phyloP scores from a whole-genome alignment of 1,140 invertebrate species.

The Psix sp. region DNA sequence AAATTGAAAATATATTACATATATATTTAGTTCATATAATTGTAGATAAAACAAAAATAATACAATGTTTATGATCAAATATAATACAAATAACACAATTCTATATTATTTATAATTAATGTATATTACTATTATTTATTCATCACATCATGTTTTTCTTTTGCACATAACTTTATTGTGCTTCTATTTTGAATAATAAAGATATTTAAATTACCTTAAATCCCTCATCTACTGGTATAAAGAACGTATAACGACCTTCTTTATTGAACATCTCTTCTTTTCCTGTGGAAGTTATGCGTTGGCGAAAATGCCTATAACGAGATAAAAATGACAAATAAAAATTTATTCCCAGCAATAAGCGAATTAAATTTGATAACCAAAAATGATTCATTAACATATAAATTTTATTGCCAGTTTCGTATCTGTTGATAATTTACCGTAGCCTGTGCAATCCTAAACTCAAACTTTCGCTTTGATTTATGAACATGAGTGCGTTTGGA shows the following conservation, averaged over 20 bases:
- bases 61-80: too few relatives aligned
- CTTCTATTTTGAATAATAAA: conserved; percentile 7
- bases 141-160: not conserved
- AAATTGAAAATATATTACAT: too few relatives aligned
- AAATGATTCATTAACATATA: not conserved
- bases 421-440: conserved; percentile 78
- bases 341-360: too few relatives aligned
- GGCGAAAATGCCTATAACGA: conserved; percentile 82
- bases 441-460: conserved; percentile 82
- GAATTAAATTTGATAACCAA: too few relatives aligned
- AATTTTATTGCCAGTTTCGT: too few relatives aligned
- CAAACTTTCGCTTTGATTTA: conserved; percentile 85
- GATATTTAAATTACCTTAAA: conserved; percentile 83
- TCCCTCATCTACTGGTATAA: conserved; percentile 92
- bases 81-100: too few relatives aligned
- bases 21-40: too few relatives aligned
- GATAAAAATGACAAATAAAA: not conserved
- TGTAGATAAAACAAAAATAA: too few relatives aligned
- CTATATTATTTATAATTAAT: too few relatives aligned
- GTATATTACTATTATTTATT: not conserved
- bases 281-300: conserved; percentile 82
- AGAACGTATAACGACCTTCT: conserved; percentile 89
- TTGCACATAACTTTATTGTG: conserved; percentile 2
- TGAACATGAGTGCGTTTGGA: conserved; percentile 86
- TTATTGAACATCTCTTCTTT: conserved; percentile 86